A percentile compares a stretch with the other conserved stretches of the same genome.
Evolutionary conservation across 2,797 vertebrate species (phyloP).

Genomic region (Chlorospingus semifuscus): DNA sequence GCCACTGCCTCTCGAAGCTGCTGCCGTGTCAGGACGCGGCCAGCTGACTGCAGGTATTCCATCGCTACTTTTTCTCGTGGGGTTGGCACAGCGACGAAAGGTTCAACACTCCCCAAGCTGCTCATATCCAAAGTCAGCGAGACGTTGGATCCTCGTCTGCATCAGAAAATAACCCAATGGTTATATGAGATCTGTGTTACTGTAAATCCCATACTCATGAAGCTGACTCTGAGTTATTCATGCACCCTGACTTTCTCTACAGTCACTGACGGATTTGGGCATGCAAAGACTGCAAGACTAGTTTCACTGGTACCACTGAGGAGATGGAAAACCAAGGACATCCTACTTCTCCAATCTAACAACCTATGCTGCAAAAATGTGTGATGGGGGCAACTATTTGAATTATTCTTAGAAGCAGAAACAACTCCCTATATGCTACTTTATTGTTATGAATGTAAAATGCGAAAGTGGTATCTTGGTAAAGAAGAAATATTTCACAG

Average conservation of each 20-base stretch:
- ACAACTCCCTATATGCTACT: not conserved
- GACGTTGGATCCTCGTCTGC: constrained; percentile 94
- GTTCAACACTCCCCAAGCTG: constrained; percentile 86
- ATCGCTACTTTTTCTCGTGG: constrained; percentile 86
- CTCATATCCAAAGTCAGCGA: constrained; percentile 96
- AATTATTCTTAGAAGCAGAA: not conserved
- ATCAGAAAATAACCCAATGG: constrained; percentile 6
- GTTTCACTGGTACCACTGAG: not conserved
- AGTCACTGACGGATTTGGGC: not conserved
- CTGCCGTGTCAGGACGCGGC: constrained; percentile 82
- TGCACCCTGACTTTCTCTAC: not conserved
- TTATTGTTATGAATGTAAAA: not conserved
- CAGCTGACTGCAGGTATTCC: constrained; percentile 89
- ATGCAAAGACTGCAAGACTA: not conserved
- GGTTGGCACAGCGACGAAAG: constrained; percentile 81
- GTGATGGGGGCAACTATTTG: not conserved
- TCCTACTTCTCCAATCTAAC: not conserved
- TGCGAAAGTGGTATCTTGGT: not conserved
- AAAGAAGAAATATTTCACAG: not conserved
- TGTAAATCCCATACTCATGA: not conserved
- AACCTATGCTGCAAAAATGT: not conserved
- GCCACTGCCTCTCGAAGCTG: constrained; percentile 80
- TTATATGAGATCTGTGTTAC: not conserved
- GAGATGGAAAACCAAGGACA: not conserved
- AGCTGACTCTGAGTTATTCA: not conserved